Percentiles rank a stretch among this genome's conserved stretches.
These are phyloP conservation scores for Pempheris klunzingeri DNA, from an alignment of 2,797 vertebrate genomes.

Conservation along the genomic window DNA sequence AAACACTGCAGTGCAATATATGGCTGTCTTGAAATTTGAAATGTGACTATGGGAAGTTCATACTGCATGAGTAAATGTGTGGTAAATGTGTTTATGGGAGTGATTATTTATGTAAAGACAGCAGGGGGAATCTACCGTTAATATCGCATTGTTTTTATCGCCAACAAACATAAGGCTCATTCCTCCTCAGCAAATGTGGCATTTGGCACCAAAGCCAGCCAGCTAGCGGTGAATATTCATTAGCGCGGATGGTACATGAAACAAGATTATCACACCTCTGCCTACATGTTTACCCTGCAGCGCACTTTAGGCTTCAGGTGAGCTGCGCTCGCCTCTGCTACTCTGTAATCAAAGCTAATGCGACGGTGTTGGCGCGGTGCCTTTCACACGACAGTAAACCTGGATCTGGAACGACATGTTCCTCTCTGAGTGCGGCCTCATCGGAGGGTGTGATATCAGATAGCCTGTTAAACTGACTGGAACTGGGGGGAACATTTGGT, in stretches of 20 bases:
- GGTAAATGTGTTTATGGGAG: slow-evolving; percentile 20
- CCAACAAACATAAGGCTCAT: slow-evolving; percentile 44
- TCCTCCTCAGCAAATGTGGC: slow-evolving; percentile 47
- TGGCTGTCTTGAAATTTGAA: slow-evolving; percentile 42
- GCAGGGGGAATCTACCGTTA: slow-evolving; percentile 29
- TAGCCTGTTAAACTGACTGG: slow-evolving; percentile 49
- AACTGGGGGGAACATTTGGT: slow-evolving; percentile 27
- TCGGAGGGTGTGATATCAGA: slow-evolving; percentile 31
- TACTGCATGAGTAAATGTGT: slow-evolving; percentile 27
- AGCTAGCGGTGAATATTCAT: slow-evolving; percentile 42
- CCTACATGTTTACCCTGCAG: slow-evolving; percentile 38
- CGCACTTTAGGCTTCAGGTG: slow-evolving; percentile 34
- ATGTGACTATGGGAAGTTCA: slow-evolving; percentile 55
- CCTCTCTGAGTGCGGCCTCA: slow-evolving; percentile 19
- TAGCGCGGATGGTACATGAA: slow-evolving; percentile 30
- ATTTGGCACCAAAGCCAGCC: slow-evolving; percentile 51
- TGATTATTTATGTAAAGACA: slow-evolving; percentile 27
- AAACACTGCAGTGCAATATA: slow-evolving; percentile 11
- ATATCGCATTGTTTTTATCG: slow-evolving; percentile 40
- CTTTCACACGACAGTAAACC: slow-evolving; percentile 14
- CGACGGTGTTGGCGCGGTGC: slow-evolving; percentile 17
- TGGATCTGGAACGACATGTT: slow-evolving; percentile 41
- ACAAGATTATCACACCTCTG: slow-evolving; percentile 48
- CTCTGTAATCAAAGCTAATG: slow-evolving; percentile 36
- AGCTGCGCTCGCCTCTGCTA: slow-evolving; percentile 9